phyloP scores from a whole-genome alignment of 2,888 invertebrate species.

The Pollenia angustigena region DNA sequence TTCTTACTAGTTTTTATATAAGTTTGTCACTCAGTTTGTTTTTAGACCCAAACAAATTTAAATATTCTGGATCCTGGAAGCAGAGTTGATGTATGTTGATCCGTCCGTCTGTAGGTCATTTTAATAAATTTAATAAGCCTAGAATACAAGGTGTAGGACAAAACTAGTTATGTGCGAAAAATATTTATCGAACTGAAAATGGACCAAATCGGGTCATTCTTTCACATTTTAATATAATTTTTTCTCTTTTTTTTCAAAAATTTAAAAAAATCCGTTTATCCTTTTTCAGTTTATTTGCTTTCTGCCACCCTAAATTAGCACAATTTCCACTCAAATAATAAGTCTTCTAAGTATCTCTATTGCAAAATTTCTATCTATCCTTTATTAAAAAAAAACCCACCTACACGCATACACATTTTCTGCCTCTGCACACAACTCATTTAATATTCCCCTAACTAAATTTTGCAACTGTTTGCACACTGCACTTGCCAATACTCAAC shows the following conservation, averaged over 20 bases:
- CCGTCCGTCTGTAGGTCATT: no score
- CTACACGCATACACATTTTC: conserved; percentile 30
- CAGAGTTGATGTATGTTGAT: no score
- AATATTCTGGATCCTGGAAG: no score
- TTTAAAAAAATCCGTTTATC: no score
- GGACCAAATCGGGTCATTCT: neutral
- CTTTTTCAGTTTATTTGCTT: no score
- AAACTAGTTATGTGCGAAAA: neutral
- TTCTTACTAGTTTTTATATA: no score
- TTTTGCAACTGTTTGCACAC: conserved; percentile 59
- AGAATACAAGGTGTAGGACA: no score
- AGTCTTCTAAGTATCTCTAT: conserved; percentile 4
- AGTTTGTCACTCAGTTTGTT: no score
- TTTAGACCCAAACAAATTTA: no score
- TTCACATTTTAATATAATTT: no score
- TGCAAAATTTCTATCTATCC: conserved; percentile 5
- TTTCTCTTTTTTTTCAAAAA: no score
- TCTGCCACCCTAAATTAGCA: neutral
- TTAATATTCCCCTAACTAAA: conserved; percentile 60
- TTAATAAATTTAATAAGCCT: no score
- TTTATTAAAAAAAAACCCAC: neutral
- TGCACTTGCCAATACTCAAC: conserved; percentile 67
- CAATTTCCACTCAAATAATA: conserved; percentile 11
- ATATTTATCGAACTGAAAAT: neutral
- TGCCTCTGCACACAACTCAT: conserved; percentile 30